Percentiles rank a stretch among this genome's conserved stretches.
Conservation (phyloP, 2,888 invertebrate species). For the Gastrophysa polygoni region DNA sequence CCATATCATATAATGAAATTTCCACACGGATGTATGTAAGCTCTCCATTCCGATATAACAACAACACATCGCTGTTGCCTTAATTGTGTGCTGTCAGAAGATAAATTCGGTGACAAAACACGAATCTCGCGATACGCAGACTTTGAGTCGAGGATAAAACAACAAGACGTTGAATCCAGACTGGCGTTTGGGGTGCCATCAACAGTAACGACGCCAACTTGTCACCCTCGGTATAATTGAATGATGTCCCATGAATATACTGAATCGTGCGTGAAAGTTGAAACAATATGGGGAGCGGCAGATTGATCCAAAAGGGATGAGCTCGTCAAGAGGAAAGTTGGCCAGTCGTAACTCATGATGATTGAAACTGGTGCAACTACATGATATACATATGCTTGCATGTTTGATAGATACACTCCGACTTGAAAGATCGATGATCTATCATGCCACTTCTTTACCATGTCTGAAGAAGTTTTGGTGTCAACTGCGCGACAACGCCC, state of each 20-base stretch:
- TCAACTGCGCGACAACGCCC: no score
- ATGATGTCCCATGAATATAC: not conserved
- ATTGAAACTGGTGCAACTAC: no score
- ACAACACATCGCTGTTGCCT: constrained; percentile 53
- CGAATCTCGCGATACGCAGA: constrained; percentile 42
- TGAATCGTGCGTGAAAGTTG: not conserved
- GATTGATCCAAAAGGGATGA: no score
- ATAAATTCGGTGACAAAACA: constrained; percentile 56
- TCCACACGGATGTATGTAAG: constrained; percentile 40
- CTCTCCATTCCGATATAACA: constrained; percentile 53
- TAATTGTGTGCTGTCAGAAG: constrained; percentile 55
- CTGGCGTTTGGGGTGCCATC: constrained; percentile 32
- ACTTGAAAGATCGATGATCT: no score
- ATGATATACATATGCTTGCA: no score
- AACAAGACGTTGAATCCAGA: constrained; percentile 45
- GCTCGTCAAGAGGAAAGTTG: no score
- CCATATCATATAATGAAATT: constrained; percentile 36
- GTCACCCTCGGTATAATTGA: constrained; percentile 50
- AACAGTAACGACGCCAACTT: constrained; percentile 50
- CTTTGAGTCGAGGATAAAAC: constrained; percentile 42
- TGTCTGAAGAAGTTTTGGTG: no score
- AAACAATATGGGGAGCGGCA: not conserved
- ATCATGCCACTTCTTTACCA: no score
- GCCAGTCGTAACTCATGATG: no score
- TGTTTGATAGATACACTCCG: no score